A percentile compares a stretch with the other conserved stretches of the same genome.
Evolutionary conservation across 2,113 vertebrate genomes (phyloP).

Genomic region (Psilopsiagon aurifrons): DNA sequence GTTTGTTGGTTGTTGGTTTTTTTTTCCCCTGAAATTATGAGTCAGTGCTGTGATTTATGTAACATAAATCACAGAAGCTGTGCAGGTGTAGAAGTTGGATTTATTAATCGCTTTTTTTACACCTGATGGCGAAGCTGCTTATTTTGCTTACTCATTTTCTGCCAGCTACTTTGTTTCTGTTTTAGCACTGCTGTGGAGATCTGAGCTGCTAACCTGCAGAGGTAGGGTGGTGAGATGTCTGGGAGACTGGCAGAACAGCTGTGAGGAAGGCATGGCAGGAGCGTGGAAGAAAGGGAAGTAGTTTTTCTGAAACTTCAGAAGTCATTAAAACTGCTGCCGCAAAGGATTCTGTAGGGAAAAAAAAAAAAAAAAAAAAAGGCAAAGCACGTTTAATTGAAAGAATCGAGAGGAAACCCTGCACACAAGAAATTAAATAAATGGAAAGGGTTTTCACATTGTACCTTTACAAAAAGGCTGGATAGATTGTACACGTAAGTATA

Average conservation of each 20-base stretch:
- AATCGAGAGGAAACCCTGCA: not conserved
- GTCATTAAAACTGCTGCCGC: not conserved
- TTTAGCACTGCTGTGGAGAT: not conserved
- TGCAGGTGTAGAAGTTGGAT: not conserved
- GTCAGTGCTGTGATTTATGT: not conserved
- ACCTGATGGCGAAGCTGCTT: not conserved
- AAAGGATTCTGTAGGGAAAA: not conserved
- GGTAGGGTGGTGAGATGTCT: not conserved
- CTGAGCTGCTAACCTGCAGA: not conserved
- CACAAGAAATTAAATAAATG: not conserved
- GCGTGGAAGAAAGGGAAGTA: not conserved
- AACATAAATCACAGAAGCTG: not conserved
- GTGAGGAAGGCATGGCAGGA: not conserved
- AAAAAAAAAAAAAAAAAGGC: not conserved
- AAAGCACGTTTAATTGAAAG: not conserved
- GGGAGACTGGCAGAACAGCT: not conserved
- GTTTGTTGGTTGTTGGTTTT: not conserved
- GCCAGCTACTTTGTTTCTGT: conserved; percentile 9
- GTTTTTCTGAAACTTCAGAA: not conserved
- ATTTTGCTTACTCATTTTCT: not conserved
- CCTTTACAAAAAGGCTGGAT: not conserved
- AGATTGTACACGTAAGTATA: not conserved
- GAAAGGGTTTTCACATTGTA: not conserved
- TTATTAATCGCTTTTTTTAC: not conserved
- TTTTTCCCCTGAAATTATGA: not conserved